phyloP scores from a whole-genome alignment of 1,140 invertebrate genomes.

The Caenorhabditis latens region DNA sequence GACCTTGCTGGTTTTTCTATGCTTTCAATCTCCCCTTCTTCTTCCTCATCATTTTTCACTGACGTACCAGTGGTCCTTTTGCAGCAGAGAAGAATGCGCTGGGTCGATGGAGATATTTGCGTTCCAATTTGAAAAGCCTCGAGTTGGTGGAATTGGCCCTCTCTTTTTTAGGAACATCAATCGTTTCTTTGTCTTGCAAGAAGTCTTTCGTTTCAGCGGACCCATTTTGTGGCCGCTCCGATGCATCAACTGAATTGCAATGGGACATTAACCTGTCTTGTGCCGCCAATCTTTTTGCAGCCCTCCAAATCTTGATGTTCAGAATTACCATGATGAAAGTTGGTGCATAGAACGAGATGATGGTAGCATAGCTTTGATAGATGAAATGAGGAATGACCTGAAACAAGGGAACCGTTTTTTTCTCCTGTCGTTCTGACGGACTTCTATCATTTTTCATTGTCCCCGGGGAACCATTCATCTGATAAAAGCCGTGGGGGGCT shows the following conservation, averaged over 20 bases:
- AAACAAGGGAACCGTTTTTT: slow-evolving; percentile 67
- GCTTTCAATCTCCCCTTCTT: background rate
- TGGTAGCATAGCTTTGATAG: slow-evolving; percentile 79
- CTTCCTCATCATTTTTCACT: background rate
- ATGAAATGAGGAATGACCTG: slow-evolving; percentile 72
- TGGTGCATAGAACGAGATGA: slow-evolving; percentile 80
- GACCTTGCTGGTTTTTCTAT: background rate
- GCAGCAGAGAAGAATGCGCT: slow-evolving; percentile 71
- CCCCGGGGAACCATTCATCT: slow-evolving; percentile 23
- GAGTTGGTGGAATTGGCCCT: slow-evolving; percentile 46
- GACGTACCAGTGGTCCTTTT: slow-evolving; percentile 66
- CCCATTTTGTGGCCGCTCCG: slow-evolving; percentile 18
- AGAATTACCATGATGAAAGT: slow-evolving; percentile 80
- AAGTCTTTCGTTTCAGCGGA: slow-evolving; percentile 5
- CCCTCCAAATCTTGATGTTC: slow-evolving; percentile 79
- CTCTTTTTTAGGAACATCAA: slow-evolving; percentile 47
- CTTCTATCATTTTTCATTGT: background rate
- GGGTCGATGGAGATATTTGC: slow-evolving; percentile 71
- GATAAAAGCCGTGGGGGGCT: background rate
- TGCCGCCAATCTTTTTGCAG: slow-evolving; percentile 79
- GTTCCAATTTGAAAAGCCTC: slow-evolving; percentile 60
- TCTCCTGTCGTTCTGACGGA: background rate
- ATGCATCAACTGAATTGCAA: slow-evolving; percentile 25
- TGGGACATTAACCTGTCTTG: slow-evolving; percentile 72
- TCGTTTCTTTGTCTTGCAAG: slow-evolving; percentile 36